Percentiles rank a stretch among this genome's conserved stretches.
Conservation (phyloP, 2,888 invertebrate genomes). For the Habroteleia sp. region DNA sequence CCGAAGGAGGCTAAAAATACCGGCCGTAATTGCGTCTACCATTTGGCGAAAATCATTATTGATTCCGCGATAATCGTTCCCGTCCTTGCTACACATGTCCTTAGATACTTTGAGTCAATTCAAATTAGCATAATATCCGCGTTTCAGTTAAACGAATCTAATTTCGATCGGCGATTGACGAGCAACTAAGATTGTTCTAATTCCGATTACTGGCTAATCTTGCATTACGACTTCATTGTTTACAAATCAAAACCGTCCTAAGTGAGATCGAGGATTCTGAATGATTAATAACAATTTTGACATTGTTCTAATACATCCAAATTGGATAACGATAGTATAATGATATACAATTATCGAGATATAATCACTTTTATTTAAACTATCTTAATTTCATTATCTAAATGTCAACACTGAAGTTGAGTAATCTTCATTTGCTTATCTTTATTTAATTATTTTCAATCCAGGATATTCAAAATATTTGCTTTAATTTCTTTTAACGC, state of each 20-base stretch:
- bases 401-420: slow-evolving; percentile 13
- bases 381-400: slow-evolving; percentile 13
- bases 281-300: too few species aligned
- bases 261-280: too few species aligned
- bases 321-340: too few species aligned
- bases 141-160: slow-evolving; percentile 24
- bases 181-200: slow-evolving; percentile 1
- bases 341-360: too few species aligned
- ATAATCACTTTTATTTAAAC: too few species aligned
- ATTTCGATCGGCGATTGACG: slow-evolving; percentile 26
- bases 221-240: too few species aligned
- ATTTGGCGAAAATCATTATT: slow-evolving; percentile 53
- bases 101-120: slow-evolving; percentile 26
- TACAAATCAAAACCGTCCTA: too few species aligned
- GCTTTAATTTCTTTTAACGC: too few species aligned
- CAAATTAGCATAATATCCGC: slow-evolving; percentile 41
- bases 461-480: too few species aligned
- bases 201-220: too few species aligned
- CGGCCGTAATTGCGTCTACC: slow-evolving; percentile 13
- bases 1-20: slow-evolving; percentile 38
- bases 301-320: too few species aligned
- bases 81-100: slow-evolving; percentile 54
- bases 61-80: slow-evolving; percentile 45
- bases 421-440: slow-evolving; percentile 28
- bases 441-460: not conserved